These are phyloP conservation scores for Aurelia aurita DNA, from an alignment of 30 jellyfish, hydroid and myxozoan genomes.

Conservation along the genomic window DNA sequence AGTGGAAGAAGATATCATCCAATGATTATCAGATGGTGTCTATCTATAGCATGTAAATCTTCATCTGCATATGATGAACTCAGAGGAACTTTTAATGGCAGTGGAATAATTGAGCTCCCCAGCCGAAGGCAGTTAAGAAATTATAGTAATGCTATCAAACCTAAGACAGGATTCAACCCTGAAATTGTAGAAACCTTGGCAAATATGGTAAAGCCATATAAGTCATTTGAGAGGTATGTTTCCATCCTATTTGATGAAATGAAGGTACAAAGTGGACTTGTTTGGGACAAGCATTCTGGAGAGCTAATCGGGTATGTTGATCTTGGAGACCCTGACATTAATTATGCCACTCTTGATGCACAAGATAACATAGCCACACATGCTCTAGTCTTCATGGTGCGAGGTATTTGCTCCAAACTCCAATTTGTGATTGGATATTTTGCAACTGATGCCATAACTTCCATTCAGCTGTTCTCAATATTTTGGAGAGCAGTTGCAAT, in stretches of 20 bases:
- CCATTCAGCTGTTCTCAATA: slow-evolving; percentile 30
- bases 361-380: slow-evolving; percentile 39
- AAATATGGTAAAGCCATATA: neutral
- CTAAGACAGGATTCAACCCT: slow-evolving; percentile 39
- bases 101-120: slow-evolving; percentile 49
- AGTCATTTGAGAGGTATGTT: slow-evolving; percentile 20
- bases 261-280: slow-evolving; percentile 49
- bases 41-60: slow-evolving; percentile 2
- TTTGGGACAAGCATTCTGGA: slow-evolving; percentile 55
- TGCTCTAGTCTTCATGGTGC: slow-evolving; percentile 52
- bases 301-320: slow-evolving; percentile 30
- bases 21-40: too few species aligned
- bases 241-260: slow-evolving; percentile 51
- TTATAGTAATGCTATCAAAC: slow-evolving; percentile 40
- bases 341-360: slow-evolving; percentile 13
- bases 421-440: slow-evolving; percentile 26
- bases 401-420: slow-evolving; percentile 23
- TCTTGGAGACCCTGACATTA: slow-evolving; percentile 46
- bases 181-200: slow-evolving; percentile 13
- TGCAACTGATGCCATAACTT: slow-evolving; percentile 14
- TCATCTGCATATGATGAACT: slow-evolving; percentile 41
- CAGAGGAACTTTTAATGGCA: neutral
- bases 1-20: too few species aligned
- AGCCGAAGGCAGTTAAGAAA: slow-evolving; percentile 27
- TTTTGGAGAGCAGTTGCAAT: slow-evolving; percentile 49